phyloP scores from a whole-genome alignment of 2,888 invertebrate genomes.

The Anaspis maculata region DNA sequence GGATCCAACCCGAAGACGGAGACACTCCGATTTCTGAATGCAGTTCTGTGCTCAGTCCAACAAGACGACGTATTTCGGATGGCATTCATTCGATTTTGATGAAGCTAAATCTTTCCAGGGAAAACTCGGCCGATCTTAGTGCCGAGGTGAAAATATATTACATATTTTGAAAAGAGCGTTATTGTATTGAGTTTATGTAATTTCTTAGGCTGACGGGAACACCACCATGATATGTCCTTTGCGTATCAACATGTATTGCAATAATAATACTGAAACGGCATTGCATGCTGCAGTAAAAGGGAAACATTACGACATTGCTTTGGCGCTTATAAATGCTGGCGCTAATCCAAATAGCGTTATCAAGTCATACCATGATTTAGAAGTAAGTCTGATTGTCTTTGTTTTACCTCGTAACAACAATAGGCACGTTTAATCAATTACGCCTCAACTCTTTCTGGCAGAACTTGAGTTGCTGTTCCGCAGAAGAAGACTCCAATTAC shows the following conservation, averaged over 20 bases:
- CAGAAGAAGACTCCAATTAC: constrained; percentile 43
- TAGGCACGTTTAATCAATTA: too few relatives aligned
- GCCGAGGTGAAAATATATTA: constrained; percentile 30
- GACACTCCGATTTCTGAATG: constrained; percentile 32
- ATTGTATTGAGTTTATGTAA: too few relatives aligned
- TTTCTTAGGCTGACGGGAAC: constrained; percentile 27
- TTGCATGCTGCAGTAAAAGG: constrained; percentile 74
- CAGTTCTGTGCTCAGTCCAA: constrained; percentile 45
- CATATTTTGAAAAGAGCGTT: constrained; percentile 3
- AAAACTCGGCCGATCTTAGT: constrained; percentile 40
- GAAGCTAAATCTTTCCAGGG: constrained; percentile 60
- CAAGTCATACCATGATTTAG: constrained; percentile 44
- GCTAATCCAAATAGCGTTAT: constrained; percentile 74
- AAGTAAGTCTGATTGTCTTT: too few relatives aligned
- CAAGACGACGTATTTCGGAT: constrained; percentile 68
- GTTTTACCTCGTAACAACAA: too few relatives aligned
- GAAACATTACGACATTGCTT: constrained; percentile 63
- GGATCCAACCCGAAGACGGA: constrained; percentile 42
- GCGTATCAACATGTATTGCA: constrained; percentile 64
- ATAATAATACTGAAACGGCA: constrained; percentile 72
- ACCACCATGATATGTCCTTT: constrained; percentile 55
- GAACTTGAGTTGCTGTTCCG: constrained; percentile 39
- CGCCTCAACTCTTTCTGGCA: constrained; percentile 19
- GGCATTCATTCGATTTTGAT: constrained; percentile 86
- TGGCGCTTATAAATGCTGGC: constrained; percentile 63